Conservation (phyloP, 1,140 invertebrate genomes). For the Hyposmocoma kahamanoa region DNA sequence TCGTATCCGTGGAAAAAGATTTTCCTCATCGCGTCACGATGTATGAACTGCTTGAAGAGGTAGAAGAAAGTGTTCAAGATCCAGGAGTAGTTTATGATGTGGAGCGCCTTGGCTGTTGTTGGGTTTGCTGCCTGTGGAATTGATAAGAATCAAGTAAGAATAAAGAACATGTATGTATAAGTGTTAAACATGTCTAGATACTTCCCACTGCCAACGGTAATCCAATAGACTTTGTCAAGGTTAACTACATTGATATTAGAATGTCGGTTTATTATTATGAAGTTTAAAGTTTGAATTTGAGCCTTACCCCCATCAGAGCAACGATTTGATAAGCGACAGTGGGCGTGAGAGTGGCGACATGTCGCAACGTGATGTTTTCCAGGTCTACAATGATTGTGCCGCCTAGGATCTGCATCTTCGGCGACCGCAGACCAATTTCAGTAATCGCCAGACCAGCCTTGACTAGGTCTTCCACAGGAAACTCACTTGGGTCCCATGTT, state of each 20-base stretch:
- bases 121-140: constrained; percentile 78
- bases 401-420: constrained; percentile 47
- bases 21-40: constrained; percentile 76
- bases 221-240: too few species aligned
- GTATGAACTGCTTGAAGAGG: constrained; percentile 85
- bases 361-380: constrained; percentile 77
- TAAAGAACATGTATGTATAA: too few species aligned
- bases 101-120: constrained; percentile 79
- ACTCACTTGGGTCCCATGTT: constrained; percentile 48
- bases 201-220: too few species aligned
- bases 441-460: constrained; percentile 30
- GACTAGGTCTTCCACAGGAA: constrained; percentile 39
- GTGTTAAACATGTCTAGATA: too few species aligned
- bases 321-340: constrained; percentile 76
- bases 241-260: too few species aligned
- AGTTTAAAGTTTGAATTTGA: too few species aligned
- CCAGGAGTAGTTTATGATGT: constrained; percentile 86
- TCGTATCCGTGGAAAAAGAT: constrained; percentile 84
- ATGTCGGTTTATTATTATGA: too few species aligned
- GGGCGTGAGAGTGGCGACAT: constrained; percentile 83
- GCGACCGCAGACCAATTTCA: constrained; percentile 45
- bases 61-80: constrained; percentile 85
- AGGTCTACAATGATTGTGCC: constrained; percentile 80
- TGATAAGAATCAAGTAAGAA: too few species aligned
- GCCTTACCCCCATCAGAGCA: constrained; percentile 81